A percentile compares a stretch with the other conserved stretches of the same genome.
Conservation (phyloP, 2,888 invertebrate species). For the Cheilosia impressa region DNA sequence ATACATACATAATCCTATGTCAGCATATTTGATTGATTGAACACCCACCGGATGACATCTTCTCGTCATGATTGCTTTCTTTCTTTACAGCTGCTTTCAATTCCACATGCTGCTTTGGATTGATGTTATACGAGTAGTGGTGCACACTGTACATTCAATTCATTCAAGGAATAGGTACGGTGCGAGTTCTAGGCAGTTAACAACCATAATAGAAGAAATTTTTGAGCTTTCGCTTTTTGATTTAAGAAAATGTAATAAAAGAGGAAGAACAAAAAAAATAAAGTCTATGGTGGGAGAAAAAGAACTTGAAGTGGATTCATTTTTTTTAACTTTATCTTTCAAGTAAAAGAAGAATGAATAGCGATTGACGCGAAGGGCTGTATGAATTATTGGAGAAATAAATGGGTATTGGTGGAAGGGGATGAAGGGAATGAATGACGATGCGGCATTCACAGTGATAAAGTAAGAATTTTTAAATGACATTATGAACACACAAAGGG, state of each 20-base stretch:
- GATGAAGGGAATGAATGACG: conserved; percentile 4
- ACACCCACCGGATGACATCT: conserved; percentile 33
- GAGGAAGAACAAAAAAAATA: conserved; percentile 7
- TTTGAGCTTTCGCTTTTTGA: conserved; percentile 30
- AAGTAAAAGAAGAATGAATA: conserved; percentile 4
- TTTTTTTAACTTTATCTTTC: conserved; percentile 30
- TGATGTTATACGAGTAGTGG: not conserved
- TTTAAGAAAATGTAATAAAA: conserved; percentile 47
- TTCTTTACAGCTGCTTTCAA: conserved; percentile 6
- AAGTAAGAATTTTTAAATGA: conserved; percentile 63
- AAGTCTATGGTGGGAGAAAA: not conserved
- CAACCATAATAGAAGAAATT: conserved; percentile 52
- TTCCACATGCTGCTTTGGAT: conserved; percentile 6
- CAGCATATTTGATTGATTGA: conserved; percentile 37
- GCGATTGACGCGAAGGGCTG: conserved; percentile 4
- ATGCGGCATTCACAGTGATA: conserved; percentile 7
- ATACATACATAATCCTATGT: not conserved
- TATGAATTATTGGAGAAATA: conserved; percentile 9
- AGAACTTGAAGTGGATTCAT: conserved; percentile 21
- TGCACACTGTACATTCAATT: not conserved
- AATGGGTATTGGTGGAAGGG: conserved; percentile 7
- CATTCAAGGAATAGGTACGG: not conserved
- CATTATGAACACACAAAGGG: conserved; percentile 74
- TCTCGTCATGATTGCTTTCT: conserved; percentile 26
- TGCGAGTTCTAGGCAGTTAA: conserved; percentile 31